phyloP scores from a whole-genome alignment of 2,888 invertebrate genomes.

The Odiellus spinosus region DNA sequence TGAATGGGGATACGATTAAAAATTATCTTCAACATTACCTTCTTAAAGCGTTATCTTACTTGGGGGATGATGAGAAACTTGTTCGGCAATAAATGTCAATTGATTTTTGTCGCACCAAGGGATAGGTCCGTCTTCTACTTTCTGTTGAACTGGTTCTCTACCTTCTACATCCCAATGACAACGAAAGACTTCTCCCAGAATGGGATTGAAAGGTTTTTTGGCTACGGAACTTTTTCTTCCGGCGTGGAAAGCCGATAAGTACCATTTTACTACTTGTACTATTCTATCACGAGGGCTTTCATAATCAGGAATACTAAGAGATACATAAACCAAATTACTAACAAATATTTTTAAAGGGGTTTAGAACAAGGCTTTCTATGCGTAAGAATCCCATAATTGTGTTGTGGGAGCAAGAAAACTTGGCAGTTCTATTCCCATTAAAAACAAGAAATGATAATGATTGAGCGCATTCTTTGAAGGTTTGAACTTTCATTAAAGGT shows the following conservation, averaged over 20 bases:
- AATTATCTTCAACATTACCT: no score
- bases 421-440: no score
- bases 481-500: no score
- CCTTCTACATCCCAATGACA: slow-evolving; percentile 34
- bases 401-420: no score
- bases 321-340: no score
- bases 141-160: slow-evolving; percentile 1
- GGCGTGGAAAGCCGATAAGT: slow-evolving; percentile 95
- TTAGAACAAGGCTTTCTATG: no score
- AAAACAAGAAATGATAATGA: no score
- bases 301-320: slow-evolving; percentile 66
- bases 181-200: slow-evolving; percentile 87
- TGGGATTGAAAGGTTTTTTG: slow-evolving; percentile 97
- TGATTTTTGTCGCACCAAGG: slow-evolving; percentile 39
- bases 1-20: slow-evolving; percentile 17
- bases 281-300: slow-evolving; percentile 73
- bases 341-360: no score
- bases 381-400: no score
- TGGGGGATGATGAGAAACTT: slow-evolving; percentile 98
- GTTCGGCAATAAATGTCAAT: slow-evolving; percentile 87
- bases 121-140: slow-evolving; percentile 18
- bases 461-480: no score
- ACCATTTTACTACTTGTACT: slow-evolving; percentile 90
- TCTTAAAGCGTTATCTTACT: slow-evolving; percentile 9
- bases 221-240: slow-evolving; percentile 92